Base-by-base conservation (phyloP, 2,888 invertebrate species). In the Conus canariensis region DNA sequence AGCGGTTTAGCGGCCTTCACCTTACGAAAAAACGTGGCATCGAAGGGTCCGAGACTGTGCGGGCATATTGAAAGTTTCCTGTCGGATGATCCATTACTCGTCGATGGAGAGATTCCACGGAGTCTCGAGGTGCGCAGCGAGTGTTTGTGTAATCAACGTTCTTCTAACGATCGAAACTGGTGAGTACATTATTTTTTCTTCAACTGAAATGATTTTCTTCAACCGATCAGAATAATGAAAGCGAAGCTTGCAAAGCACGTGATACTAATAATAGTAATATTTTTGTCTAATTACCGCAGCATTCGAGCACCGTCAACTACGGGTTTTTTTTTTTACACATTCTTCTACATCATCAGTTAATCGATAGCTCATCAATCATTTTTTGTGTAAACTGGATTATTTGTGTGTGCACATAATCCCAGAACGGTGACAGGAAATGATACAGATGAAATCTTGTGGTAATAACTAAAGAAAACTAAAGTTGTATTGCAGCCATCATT, bases 41-140 rank as follows among this genome's bases (percentile, higher is more conserved):
- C 67, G 14, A 64, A 85, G n/a, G 25, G 10, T 25, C 56, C 14
- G 86, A 86, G 64, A 64, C 30, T 9, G 80, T 30, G 64, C 30
- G 67, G 25, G 14, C 22, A 16, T 19, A 30, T 59, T 19, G 45
- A 45, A 30, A 56, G 58, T 59, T 88, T 59, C 59, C 30, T 58
- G 56, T 74, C 88, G 88, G 77, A 77, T 77, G 77, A 88, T 88
- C 88, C 77, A 25, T 87, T 70, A 45, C 70, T 87, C 25, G 74
- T 88, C 88, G 77, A 88, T 88, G 88, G 88, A 88, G 88, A 88
- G n/a, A 88, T 77, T 70, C 88, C 88, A 88, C 67, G 88, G 77
- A 74, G 59, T 88, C 67, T 77, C 77, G 67, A 16, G 22, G n/a
- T 77, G 74, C 30, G 77, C 58, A 88, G 88, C 77, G 74, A n/a